Base-by-base conservation (phyloP, 2,888 invertebrate species). In the Tachina lurida region DNA sequence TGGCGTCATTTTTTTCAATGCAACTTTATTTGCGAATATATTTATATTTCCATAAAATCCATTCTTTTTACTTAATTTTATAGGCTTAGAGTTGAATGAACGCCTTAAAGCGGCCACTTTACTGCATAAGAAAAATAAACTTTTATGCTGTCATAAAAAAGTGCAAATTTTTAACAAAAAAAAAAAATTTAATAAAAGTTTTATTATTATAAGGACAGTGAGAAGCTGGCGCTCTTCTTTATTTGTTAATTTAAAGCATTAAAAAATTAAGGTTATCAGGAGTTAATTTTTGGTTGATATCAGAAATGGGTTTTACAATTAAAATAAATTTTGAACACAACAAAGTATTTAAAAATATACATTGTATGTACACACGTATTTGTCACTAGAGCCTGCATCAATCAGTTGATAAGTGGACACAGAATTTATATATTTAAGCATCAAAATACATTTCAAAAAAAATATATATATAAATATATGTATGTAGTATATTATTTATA, bases 21-120 rank as follows among this genome's bases (percentile, higher is more conserved):
- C 1, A 22, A 22, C 3, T 22, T 22, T 22, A 22, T 22, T 22
- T 22, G 1, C 22, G 22, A 22, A 22, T 22, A 22, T n/a, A n/a
- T n/a, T n/a, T n/a, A n/a, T n/a, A n/a, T n/a, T n/a, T n/a, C n/a
- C n/a, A n/a, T n/a, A n/a, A n/a, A n/a, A n/a, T n/a, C n/a, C n/a
- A n/a, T n/a, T n/a, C n/a, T n/a, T n/a, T n/a, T n/a, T n/a, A n/a
- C n/a, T n/a, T n/a, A n/a, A 22, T 22, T 73, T 68, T 17, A 41
- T 60, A 41, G 9, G 13, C 10, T 15, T 31, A 17, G 39, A 39
- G 83, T 73, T 84, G 41, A 78, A 13, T 78, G 83, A 74, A 78
- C 77, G 77, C 73, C 12, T 68, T 68, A 68, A 84, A 22, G 74
- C 65, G 71, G 73, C 74, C 73, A 78, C 54, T 77, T 73, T 63